Base-by-base conservation (phyloP, 1,140 invertebrate genomes). In the Phocides pigmalion region DNA sequence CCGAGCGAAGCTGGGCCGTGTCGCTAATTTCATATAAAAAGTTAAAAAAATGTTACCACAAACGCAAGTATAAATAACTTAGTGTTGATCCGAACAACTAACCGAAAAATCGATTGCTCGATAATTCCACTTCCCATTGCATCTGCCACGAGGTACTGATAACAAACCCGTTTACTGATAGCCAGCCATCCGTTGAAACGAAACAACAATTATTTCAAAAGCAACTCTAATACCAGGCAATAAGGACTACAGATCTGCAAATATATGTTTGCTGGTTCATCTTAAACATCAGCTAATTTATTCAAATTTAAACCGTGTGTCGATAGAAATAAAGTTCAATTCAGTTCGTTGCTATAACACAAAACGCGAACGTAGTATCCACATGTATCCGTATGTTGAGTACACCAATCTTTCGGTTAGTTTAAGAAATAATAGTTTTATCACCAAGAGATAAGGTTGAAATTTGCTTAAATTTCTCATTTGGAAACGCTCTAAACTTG, bases 111-210 rank as follows among this genome's bases (percentile, higher is more conserved):
- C 72, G 72, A 74, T 76, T 76, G 61, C 58, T 64, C 49, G 65
- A 63, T 70, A 65, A 66, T 39, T 32, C 17, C 22, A 51, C 20
- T 44, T 41, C 44, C 46, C 49, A 62, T 41, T 42, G 62, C 68
- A 74, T 74, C 74, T 74, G 74, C 74, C 69, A 62, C 65, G 70
- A 70, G 63, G 44, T 64, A 47, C 39, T 76, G 76, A 79, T 79
- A 79, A 79, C 53, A 35, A 62, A 70, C 70, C 44, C 68, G 69
- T 72, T 72, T 66, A 44, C 62, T 64, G 61, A 63, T 54, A 53
- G 19, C 25, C 54, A 53, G 58, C 50, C 62, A 64, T 32, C 49
- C 17, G 51, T 66, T 54, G n/a, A n/a, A 49, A 64, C 41, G 39
- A 59, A 62, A 41, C 28, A 35, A 15, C 14, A 20, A 39, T 12